Evolutionary conservation across 2,797 vertebrate species (phyloP).

Genomic region (Ctenosaura bakeri): DNA sequence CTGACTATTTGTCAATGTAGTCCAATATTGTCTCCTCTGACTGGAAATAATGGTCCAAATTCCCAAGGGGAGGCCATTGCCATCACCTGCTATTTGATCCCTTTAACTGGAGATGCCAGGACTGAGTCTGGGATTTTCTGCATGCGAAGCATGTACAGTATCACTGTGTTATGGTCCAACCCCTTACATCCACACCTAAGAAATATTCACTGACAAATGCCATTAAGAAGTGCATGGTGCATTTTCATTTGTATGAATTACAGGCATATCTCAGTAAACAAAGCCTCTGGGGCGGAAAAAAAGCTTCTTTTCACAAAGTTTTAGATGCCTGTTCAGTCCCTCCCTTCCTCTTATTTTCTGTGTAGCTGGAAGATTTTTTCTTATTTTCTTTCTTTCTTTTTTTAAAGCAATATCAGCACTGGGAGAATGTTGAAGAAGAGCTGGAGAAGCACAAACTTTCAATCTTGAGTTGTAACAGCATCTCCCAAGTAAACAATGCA

Average conservation of each 20-base stretch:
- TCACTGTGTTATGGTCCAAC: not conserved
- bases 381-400: not conserved
- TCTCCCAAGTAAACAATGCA: too few species aligned
- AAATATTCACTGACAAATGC: constrained; percentile 14
- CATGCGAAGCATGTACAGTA: not conserved
- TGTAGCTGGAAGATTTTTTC: too few species aligned
- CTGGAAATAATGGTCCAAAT: not conserved
- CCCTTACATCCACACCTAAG: not conserved
- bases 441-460: not conserved
- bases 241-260: not conserved
- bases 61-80: not conserved
- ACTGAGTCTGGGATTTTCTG: not conserved
- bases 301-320: too few species aligned
- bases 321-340: too few species aligned
- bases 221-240: not conserved
- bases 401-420: not conserved
- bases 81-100: not conserved
- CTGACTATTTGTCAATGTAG: not conserved
- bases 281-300: too few species aligned
- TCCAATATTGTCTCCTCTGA: not conserved
- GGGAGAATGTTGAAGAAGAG: not conserved
- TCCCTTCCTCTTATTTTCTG: too few species aligned
- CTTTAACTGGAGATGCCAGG: not conserved
- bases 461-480: too few species aligned
- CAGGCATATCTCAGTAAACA: too few species aligned